phyloP scores from a whole-genome alignment of 2,113 vertebrate species.

The Antechinus flavipes region DNA sequence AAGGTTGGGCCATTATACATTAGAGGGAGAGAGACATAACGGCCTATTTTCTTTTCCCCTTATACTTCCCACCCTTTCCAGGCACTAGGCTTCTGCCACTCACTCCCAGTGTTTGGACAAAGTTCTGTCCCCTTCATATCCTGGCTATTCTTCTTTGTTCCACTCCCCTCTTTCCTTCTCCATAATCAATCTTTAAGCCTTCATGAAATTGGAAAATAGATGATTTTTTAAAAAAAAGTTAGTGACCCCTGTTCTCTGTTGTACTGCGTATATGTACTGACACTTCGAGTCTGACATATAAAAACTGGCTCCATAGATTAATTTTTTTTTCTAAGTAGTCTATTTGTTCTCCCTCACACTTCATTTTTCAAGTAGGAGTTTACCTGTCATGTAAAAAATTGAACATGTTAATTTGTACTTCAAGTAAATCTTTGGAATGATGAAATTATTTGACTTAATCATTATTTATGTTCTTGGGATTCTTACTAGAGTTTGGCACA shows the following conservation, averaged over 20 bases:
- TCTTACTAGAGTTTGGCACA: background rate
- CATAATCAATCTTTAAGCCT: background rate
- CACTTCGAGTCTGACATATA: background rate
- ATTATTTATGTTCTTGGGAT: background rate
- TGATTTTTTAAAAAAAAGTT: background rate
- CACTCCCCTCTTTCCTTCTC: background rate
- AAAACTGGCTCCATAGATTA: no score
- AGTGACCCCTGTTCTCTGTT: background rate
- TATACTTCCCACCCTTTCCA: background rate
- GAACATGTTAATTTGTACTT: background rate
- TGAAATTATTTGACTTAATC: background rate
- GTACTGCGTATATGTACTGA: background rate
- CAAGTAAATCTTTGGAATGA: background rate
- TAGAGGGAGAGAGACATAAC: background rate
- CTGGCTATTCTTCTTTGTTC: background rate
- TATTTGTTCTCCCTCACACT: background rate
- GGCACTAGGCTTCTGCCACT: background rate
- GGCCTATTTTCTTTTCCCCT: background rate
- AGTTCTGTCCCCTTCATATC: background rate
- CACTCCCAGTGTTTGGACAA: background rate
- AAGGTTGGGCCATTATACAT: background rate
- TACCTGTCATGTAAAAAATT: background rate
- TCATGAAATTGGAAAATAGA: background rate
- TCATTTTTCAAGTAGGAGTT: background rate
- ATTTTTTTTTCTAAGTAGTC: background rate